These are phyloP conservation scores for Melitaea cinxia DNA, from an alignment of 1,140 invertebrate species.

Conservation along the genomic window DNA sequence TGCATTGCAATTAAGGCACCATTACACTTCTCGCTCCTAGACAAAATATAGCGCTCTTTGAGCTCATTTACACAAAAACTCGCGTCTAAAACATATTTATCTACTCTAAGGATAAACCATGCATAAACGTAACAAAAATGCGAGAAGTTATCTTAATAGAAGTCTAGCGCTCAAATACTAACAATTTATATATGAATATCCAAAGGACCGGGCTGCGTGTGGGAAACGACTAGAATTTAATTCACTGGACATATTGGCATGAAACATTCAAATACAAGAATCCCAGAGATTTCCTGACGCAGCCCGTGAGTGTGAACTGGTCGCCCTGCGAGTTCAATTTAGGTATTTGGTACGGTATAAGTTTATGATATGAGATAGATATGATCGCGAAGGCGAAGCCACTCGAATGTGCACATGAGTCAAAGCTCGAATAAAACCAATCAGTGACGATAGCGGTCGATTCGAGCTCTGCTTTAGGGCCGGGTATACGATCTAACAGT, in stretches of 20 bases:
- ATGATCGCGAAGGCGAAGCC: slow-evolving; percentile 49
- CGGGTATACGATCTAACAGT: no score
- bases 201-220: slow-evolving; percentile 16
- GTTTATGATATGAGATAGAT: slow-evolving; percentile 59
- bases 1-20: slow-evolving; percentile 75
- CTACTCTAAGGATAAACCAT: slow-evolving; percentile 69
- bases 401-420: slow-evolving; percentile 30
- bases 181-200: slow-evolving; percentile 49
- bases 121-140: slow-evolving; percentile 54
- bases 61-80: slow-evolving; percentile 35
- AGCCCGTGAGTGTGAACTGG: slow-evolving; percentile 51
- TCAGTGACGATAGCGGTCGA: no score
- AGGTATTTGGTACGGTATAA: slow-evolving; percentile 50
- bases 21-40: slow-evolving; percentile 44
- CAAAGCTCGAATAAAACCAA: background rate
- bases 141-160: slow-evolving; percentile 51
- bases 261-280: slow-evolving; percentile 5
- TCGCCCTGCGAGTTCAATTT: slow-evolving; percentile 40
- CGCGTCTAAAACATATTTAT: slow-evolving; percentile 77
- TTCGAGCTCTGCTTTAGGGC: no score
- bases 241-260: slow-evolving; percentile 13
- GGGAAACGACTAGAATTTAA: slow-evolving; percentile 23
- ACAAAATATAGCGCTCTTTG: slow-evolving; percentile 29
- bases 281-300: slow-evolving; percentile 30
- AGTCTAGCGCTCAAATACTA: slow-evolving; percentile 65